Percentiles rank a stretch among this genome's conserved stretches.
Conservation (phyloP, 2,797 vertebrate species). For the Lepus oiostolus region DNA sequence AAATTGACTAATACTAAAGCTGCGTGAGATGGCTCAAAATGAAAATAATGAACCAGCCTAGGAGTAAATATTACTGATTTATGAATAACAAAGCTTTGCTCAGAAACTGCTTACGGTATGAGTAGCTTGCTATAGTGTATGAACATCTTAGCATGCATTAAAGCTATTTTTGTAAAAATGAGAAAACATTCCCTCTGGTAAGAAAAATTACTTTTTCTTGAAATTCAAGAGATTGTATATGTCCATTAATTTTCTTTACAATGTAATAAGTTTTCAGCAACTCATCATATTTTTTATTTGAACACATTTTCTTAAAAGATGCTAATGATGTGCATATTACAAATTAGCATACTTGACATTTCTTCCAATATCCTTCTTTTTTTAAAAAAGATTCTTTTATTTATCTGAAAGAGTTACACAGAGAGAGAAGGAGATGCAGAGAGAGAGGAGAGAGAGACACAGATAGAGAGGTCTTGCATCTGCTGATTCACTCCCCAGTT, state of each 20-base stretch:
- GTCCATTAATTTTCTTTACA: constrained; percentile 29
- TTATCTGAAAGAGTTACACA: too few relatives aligned
- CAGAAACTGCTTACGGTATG: background rate
- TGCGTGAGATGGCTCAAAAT: constrained; percentile 50
- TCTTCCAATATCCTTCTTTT: background rate
- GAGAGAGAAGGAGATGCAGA: too few relatives aligned
- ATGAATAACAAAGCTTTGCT: constrained; percentile 60
- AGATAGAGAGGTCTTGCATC: too few relatives aligned
- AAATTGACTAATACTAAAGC: constrained; percentile 44
- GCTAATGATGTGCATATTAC: constrained; percentile 13
- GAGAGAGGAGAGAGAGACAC: too few relatives aligned
- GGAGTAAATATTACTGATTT: background rate
- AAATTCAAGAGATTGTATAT: constrained; percentile 13
- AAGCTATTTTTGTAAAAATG: background rate
- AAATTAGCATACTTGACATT: constrained; percentile 50
- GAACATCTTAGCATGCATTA: background rate
- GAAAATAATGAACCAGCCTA: constrained; percentile 56
- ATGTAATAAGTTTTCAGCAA: constrained; percentile 26
- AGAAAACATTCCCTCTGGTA: constrained; percentile 33
- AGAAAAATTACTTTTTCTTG: constrained; percentile 7
- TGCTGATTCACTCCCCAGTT: too few relatives aligned
- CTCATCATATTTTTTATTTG: background rate
- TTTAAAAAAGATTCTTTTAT: too few relatives aligned
- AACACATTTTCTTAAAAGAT: constrained; percentile 54
- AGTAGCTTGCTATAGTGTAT: background rate